phyloP scores from a whole-genome alignment of 2,888 invertebrate genomes.

The Latrodectus hesperus region DNA sequence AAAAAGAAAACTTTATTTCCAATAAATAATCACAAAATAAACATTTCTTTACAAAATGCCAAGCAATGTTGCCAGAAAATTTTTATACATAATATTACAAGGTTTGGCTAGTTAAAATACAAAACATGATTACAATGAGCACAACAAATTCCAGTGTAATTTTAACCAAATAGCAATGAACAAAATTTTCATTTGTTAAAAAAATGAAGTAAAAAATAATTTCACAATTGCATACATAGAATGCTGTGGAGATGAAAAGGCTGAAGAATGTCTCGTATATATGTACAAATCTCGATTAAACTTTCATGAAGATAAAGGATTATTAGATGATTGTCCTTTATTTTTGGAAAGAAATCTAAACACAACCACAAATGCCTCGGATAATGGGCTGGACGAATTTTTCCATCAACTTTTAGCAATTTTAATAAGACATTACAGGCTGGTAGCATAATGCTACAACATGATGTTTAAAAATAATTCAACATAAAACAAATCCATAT shows the following conservation, averaged over 20 bases:
- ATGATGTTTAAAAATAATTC: too few relatives aligned
- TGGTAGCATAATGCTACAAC: neutral
- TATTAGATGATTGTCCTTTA: slow-evolving; percentile 45
- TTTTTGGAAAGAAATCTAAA: slow-evolving; percentile 17
- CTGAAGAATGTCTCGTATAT: slow-evolving; percentile 21
- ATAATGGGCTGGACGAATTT: neutral
- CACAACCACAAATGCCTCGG: neutral
- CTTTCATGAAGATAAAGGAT: slow-evolving; percentile 13
- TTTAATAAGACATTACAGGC: neutral
- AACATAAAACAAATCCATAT: neutral
- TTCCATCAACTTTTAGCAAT: neutral
- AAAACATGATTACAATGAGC: too few relatives aligned
- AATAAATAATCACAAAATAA: neutral
- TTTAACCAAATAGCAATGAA: neutral
- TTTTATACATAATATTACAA: neutral
- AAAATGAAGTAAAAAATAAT: slow-evolving; percentile 40
- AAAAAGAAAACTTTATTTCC: neutral
- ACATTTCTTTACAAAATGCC: neutral
- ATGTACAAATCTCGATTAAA: slow-evolving; percentile 24
- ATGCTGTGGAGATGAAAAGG: slow-evolving; percentile 12
- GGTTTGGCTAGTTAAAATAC: too few relatives aligned
- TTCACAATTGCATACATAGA: slow-evolving; percentile 39
- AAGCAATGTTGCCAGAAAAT: neutral
- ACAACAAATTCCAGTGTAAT: too few relatives aligned
- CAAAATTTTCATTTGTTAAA: slow-evolving; percentile 17